Base-by-base conservation (phyloP, 2,113 vertebrate species). In the Acrocephalus arundinaceus region DNA sequence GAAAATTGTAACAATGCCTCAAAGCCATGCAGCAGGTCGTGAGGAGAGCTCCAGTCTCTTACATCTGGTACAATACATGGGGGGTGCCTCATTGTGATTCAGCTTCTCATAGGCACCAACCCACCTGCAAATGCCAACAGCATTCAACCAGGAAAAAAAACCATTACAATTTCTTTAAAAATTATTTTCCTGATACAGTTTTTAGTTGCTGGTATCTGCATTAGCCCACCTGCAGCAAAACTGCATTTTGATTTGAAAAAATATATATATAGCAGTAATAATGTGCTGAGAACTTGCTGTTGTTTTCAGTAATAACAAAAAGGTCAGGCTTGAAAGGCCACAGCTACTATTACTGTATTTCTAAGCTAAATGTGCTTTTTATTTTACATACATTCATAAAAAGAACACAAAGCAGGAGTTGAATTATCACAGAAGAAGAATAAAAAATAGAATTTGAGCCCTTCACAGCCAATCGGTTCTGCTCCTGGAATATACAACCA, bases 51-150 rank as follows among this genome's bases (percentile, higher is more conserved):
- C 52, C 10, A 18, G 1, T 10, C 58, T n/a, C 52, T 16, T 1
- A 14, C 10, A 7, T 12, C 35, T 2, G 45, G 27, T 3, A 11
- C 49, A 18, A 12, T 0, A 33, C 45, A 41, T 0, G 0, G 1
- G 39, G 20, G n/a, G 18, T 17, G 72, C 39, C 55, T 45, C 16
- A 3, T n/a, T 21, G 18, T 0, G 30, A 39, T 35, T 33, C 62
- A 27, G 1, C 35, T 61, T 9, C 13, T 78, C 52, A 20, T 0
- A 39, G 70, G 15, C 48, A 63, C 43, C 78, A 59, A 58, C 31
- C 12, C 18, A 84, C 59, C 79, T 84, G 39, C 19, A 57, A 48
- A 66, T 22, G 52, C 39, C 93, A 80, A 10, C 55, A 71, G 49
- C 13, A 8, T n/a, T 52, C 46, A 37, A 48, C 11, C 24, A 61